Conservation (phyloP, 1,140 invertebrate species). For the Diabrotica undecimpunctata region DNA sequence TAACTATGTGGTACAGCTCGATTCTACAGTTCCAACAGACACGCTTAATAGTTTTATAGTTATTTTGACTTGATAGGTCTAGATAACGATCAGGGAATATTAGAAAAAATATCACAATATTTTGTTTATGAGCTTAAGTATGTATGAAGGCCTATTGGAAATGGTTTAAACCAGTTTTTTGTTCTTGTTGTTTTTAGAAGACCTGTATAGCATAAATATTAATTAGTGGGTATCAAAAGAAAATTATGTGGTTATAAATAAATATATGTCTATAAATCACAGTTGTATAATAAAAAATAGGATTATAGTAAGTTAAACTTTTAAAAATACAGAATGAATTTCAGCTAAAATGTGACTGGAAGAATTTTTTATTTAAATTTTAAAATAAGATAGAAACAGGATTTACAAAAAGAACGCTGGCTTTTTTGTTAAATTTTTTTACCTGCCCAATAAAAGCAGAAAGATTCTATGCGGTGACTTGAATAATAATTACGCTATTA, state of each 20-base stretch:
- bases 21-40: neutral
- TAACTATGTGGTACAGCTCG: too few species aligned
- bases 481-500: too few species aligned
- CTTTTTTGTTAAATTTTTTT: too few species aligned
- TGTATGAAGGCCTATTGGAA: neutral
- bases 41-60: constrained; percentile 2
- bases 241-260: neutral
- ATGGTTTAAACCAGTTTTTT: constrained; percentile 2
- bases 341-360: too few species aligned
- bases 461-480: too few species aligned
- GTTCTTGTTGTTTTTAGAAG: neutral
- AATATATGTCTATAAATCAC: neutral
- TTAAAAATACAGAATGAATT: too few species aligned
- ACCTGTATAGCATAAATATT: neutral
- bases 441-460: too few species aligned
- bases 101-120: neutral
- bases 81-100: neutral
- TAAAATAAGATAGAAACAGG: too few species aligned
- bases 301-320: too few species aligned
- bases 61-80: neutral
- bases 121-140: neutral
- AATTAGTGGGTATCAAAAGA: neutral
- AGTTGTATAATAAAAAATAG: too few species aligned
- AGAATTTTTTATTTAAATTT: too few species aligned
- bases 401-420: too few species aligned